Conservation (phyloP, 1,140 invertebrate genomes). For the Thaumetopoea pityocampa region DNA sequence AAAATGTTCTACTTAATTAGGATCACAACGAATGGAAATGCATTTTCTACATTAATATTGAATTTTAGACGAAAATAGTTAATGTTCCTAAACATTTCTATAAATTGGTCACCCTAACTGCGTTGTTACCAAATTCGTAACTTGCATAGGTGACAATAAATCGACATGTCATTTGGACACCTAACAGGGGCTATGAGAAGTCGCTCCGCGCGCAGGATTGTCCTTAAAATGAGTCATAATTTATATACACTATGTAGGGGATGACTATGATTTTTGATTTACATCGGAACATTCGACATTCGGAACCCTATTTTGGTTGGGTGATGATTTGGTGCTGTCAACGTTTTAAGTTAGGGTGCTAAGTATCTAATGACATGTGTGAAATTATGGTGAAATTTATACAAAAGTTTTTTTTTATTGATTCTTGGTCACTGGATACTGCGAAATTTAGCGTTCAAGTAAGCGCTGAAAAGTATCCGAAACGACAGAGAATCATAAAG, state of each 20-base stretch:
- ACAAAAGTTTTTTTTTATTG: background rate
- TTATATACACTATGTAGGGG: conserved; percentile 56
- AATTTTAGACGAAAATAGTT: background rate
- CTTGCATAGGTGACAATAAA: conserved; percentile 60
- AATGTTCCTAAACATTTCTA: conserved; percentile 29
- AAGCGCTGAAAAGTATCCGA: no score
- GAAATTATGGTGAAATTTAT: conserved; percentile 50
- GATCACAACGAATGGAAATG: no score
- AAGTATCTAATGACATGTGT: conserved; percentile 36
- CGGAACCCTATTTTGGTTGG: conserved; percentile 43
- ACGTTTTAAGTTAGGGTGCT: conserved; percentile 26
- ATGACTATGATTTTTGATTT: conserved; percentile 57
- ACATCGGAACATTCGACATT: no score
- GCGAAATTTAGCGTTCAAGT: no score
- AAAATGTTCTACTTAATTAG: no score
- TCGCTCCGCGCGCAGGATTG: conserved; percentile 14
- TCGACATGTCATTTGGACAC: conserved; percentile 57
- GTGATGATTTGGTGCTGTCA: conserved; percentile 46
- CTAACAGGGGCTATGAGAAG: conserved; percentile 49
- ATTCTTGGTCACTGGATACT: background rate
- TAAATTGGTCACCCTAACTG: conserved; percentile 29
- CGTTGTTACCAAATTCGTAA: conserved; percentile 28
- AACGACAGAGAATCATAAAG: no score
- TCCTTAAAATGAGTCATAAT: conserved; percentile 57
- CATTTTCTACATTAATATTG: background rate